Conservation (phyloP, 1,140 invertebrate genomes). For the Brachionus manjavacas region DNA sequence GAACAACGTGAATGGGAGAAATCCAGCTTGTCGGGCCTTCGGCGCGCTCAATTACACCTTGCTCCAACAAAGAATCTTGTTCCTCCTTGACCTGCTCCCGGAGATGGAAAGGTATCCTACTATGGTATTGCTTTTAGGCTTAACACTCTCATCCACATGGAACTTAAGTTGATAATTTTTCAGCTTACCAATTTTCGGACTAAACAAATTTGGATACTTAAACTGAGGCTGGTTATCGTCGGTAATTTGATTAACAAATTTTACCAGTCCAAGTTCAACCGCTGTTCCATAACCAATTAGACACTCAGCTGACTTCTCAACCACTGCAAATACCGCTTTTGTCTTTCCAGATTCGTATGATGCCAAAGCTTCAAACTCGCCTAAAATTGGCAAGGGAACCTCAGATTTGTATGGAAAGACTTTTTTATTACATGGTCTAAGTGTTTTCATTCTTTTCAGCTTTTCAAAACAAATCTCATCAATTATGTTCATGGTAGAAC, state of each 20-base stretch:
- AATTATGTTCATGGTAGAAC: neutral
- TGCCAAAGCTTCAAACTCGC: too few relatives aligned
- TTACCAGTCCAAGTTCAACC: too few relatives aligned
- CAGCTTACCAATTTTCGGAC: neutral
- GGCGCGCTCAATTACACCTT: constrained; percentile 47
- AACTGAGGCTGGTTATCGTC: neutral
- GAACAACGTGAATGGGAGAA: constrained; percentile 45
- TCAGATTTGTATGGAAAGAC: neutral
- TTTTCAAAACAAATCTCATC: neutral
- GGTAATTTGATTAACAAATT: neutral
- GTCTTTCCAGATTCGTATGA: too few relatives aligned
- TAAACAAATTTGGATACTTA: neutral
- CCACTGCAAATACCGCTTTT: too few relatives aligned
- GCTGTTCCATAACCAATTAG: too few relatives aligned
- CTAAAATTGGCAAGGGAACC: neutral
- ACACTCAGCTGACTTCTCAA: too few relatives aligned
- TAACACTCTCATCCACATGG: constrained; percentile 45
- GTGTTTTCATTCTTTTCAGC: neutral
- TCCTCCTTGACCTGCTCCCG: constrained; percentile 45
- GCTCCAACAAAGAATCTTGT: constrained; percentile 43
- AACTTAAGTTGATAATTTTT: constrained; percentile 47
- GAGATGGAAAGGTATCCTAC: constrained; percentile 45
- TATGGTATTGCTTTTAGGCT: constrained; percentile 43
- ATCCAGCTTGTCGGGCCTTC: constrained; percentile 47
- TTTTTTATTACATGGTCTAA: neutral